Conservation (phyloP, 2,888 invertebrate species). For the Agonopterix subpropinquella region DNA sequence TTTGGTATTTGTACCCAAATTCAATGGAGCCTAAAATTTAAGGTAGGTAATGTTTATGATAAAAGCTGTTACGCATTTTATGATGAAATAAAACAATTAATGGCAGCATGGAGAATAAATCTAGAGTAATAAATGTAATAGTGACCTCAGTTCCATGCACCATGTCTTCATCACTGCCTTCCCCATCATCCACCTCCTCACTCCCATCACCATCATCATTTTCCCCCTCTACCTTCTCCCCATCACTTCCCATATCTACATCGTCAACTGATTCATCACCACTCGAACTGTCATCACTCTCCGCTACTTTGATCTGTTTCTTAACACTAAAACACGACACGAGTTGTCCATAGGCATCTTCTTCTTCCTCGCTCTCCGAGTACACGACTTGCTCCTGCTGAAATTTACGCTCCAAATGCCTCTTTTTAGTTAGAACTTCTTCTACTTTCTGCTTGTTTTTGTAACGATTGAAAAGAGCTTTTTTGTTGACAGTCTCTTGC, state of each 20-base stretch:
- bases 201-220: slow-evolving; percentile 4
- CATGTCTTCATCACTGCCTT: not conserved
- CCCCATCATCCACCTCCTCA: not conserved
- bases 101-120: too few relatives aligned
- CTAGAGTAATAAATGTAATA: not conserved
- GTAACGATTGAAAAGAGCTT: slow-evolving; percentile 65
- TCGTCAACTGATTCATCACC: not conserved
- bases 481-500: slow-evolving; percentile 44
- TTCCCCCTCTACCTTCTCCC: not conserved
- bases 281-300: slow-evolving; percentile 10
- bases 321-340: slow-evolving; percentile 62
- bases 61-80: too few relatives aligned
- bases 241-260: not conserved
- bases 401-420: slow-evolving; percentile 47
- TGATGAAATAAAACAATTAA: too few relatives aligned
- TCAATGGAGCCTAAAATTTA: too few relatives aligned
- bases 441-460: slow-evolving; percentile 65
- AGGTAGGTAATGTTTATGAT: too few relatives aligned
- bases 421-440: slow-evolving; percentile 61
- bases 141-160: not conserved
- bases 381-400: slow-evolving; percentile 47
- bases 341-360: slow-evolving; percentile 67
- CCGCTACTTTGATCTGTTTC: slow-evolving; percentile 24
- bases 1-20: too few relatives aligned
- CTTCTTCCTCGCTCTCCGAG: slow-evolving; percentile 70